These are phyloP conservation scores for Crax fasciolata DNA, from an alignment of 2,797 vertebrate species.

Conservation along the genomic window DNA sequence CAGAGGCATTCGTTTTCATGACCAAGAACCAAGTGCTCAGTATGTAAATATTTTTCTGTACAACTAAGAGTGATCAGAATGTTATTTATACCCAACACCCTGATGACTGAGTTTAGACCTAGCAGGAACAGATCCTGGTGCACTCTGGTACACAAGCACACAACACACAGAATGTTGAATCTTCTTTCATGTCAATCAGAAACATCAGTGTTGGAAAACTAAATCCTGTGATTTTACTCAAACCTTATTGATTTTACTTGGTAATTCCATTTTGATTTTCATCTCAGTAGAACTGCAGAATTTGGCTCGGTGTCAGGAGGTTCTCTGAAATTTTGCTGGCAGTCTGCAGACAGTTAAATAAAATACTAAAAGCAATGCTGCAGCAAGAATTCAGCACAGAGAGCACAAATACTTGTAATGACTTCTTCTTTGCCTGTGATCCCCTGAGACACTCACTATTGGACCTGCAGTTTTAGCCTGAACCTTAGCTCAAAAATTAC, in stretches of 20 bases:
- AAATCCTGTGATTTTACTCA: not conserved
- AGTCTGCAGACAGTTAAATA: not conserved
- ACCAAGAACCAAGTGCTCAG: not conserved
- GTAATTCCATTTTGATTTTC: not conserved
- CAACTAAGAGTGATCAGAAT: not conserved
- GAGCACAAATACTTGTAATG: not conserved
- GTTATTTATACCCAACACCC: constrained; percentile 30
- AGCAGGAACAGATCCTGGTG: not conserved
- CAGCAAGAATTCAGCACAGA: not conserved
- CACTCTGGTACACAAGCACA: not conserved
- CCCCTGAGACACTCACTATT: not conserved
- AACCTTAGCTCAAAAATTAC: not conserved
- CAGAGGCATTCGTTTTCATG: not conserved
- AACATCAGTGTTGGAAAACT: not conserved
- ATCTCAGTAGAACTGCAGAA: not conserved
- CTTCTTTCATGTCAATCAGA: not conserved
- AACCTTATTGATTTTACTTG: not conserved
- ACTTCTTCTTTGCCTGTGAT: not conserved
- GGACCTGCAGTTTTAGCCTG: not conserved
- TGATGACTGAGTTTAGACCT: not conserved
- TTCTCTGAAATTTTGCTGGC: not conserved
- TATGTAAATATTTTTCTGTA: constrained; percentile 36
- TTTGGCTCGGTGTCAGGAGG: not conserved
- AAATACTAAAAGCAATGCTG: not conserved
- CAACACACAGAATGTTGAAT: not conserved